Percentiles rank a stretch among this genome's conserved stretches.
phyloP scores from a whole-genome alignment of 2,113 vertebrate genomes.

The Camelus dromedarius region DNA sequence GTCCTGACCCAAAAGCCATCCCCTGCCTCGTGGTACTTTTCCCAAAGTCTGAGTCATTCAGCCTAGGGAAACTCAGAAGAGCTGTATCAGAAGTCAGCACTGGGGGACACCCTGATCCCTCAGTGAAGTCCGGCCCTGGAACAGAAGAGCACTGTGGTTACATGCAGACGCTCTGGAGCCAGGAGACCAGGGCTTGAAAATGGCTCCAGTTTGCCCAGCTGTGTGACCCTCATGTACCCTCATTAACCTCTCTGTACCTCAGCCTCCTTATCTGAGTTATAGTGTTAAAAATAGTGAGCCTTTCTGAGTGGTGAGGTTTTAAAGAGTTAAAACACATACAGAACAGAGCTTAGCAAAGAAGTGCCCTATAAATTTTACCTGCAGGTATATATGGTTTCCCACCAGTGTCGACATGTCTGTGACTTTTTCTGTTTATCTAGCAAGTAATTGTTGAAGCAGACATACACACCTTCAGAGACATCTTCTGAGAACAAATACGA shows the following conservation, averaged over 20 bases:
- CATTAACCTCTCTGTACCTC: neutral
- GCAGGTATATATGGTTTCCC: neutral
- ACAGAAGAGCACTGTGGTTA: neutral
- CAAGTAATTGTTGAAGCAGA: constrained; percentile 23
- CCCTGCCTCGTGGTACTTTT: neutral
- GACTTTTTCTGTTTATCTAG: constrained; percentile 10
- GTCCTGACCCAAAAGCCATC: neutral
- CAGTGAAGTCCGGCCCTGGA: rapidly evolving
- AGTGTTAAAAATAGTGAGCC: neutral
- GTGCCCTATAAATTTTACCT: neutral
- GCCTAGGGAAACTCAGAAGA: neutral
- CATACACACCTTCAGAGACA: neutral
- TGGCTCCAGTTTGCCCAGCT: neutral
- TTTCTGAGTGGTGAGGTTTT: neutral
- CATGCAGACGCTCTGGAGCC: neutral
- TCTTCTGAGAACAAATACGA: neutral
- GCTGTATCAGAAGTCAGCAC: neutral
- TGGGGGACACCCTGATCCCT: neutral
- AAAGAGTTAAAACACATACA: neutral
- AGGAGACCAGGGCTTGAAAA: neutral
- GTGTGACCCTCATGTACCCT: neutral
- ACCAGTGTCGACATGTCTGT: neutral
- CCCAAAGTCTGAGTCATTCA: neutral
- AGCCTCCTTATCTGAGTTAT: neutral
- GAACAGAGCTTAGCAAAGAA: constrained; percentile 19